Evolutionary conservation across 1,140 invertebrate species (phyloP), one percentile per base, ranked within the genome.

Genomic region (Atta cephalotes): DNA sequence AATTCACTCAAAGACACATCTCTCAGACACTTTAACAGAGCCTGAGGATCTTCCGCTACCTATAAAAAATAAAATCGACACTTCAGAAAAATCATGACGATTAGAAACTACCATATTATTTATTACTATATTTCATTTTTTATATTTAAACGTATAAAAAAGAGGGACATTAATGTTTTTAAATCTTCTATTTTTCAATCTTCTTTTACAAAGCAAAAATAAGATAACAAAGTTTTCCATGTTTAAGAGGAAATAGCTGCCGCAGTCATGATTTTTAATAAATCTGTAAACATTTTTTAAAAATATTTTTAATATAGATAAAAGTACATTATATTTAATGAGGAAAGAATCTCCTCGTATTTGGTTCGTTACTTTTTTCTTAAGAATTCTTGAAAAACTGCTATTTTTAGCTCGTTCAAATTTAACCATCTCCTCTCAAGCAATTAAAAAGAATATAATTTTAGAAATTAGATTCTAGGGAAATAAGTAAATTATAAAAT

Each of bases 1-100:
- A 98, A 94, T 79, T 95, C 96, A 53, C 98, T 97, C 62, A 98
- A 96, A 0, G 98, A 97, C 87, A 97, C 96, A 71, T 98, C 97
- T 74, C 98, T 96, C 62, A 99, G 96, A 95, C 98, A 99, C 90
- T 97, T 97, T 70, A 99, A 96, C 74, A 99, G 95, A 68, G 85
- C 85, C 86, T 95, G 95, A 35, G 95, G 92, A 88, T 95, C 94
- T 63, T 91, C 87, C 6, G 91, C 87, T 39, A 89, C 88, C 95
- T 95, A 66, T 28, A 79, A 85, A 53, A 9, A 51, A 63, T 63
- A 63, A 65, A n/a, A 21, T 49, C 51, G 49, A 28, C 35, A 56
- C 3, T 49, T 56, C 0, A 78, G 63, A 10, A 14, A 12, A 7
- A 45, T 51, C 28, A 39, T 25, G 58, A 85, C 31, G 2, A 60